Evolutionary conservation across 1,140 invertebrate genomes (phyloP), one percentile per base, ranked within the genome.

Genomic region (Cephus cinctus): DNA sequence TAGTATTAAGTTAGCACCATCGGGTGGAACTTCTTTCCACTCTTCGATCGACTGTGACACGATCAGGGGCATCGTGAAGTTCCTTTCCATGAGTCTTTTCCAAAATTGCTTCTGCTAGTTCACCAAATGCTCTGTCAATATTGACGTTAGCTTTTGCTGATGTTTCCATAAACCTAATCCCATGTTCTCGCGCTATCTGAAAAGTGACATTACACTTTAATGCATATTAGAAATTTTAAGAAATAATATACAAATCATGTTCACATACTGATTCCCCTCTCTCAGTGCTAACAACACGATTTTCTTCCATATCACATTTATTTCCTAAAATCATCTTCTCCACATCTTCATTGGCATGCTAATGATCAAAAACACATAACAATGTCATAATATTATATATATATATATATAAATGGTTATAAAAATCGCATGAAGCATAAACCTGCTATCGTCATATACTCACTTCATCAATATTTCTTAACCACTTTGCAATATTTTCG

Each of bases 281-380:
- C 62, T 94, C 90, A 73, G 86, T 92, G 57, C 83, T 87, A 50
- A 99, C 94, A 65, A 94, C 88, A 78, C 97, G 83, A 78, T 94
- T 96, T 65, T 96, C 94, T 69, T 96, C 90, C 90, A 98, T 96
- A 82, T 99, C 97, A 86, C 95, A 98, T 82, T 99, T 99, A 76
- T 99, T 99, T 42, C 97, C 97, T 60, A 99, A 80, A 63, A 99
- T 95, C 96, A 99, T 98, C 77, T 98, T 98, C 66, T 98, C 96
- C 42, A 99, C 97, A 83, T 99, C 96, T 80, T 98, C 96, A 81
- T 96, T 98, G 15, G 96, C 97, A 83, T 99, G 96, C 90, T 96
- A 63, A 27, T 80, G 16, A 57, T 49, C 59, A 49, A 50, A 23
- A 63, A 48, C 15, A 52, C 36, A 34, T 44, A 50, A 18, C 16